Evolutionary conservation across 2,888 invertebrate species (phyloP), one percentile per base, ranked within the genome.

Genomic region (Coenonympha arcania): DNA sequence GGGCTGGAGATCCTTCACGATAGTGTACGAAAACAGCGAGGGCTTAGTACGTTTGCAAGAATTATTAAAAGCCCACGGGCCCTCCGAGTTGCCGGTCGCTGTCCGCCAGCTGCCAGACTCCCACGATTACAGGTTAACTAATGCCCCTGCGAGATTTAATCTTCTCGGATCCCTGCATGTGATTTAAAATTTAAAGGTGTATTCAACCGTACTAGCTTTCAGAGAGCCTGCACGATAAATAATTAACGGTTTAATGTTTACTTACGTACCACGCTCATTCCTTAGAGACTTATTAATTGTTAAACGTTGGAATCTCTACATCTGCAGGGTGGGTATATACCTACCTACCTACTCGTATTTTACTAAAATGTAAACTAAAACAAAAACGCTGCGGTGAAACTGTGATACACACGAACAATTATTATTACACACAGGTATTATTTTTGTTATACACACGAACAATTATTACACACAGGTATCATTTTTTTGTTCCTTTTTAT

Each of bases 1-100:
- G 92, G 95, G 93, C 53, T 98, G 98, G 98, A 94, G 93, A 75
- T 93, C 94, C n/a, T 97, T 97, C 73, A 96, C 97, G 19, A 95
- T 98, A 64, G 94, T 98, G 62, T 98, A 98, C 79, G 97, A 98
- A 81, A 95, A 94, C 80, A 96, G 96, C 77, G 97, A 98, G 72
- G 97, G 95, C 1, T 82, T 96, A 64, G 94, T 95, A 43, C 89
- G 95, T 34, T 87, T 96, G 16, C 95, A 95, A 75, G 95, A 95
- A 73, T 86, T 95, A 53, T 88, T 97, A 42, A 95, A 95, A 80
- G 94, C 94, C 2, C 95, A 95, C 63, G 94, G 94, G 18, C 93
- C 93, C 8, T 92, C 93, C 33, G 93, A 94, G 64, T 90, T 92
- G 72, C 94, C 94, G 9, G 94, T 95, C 49, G 91, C 94, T 2